Evolutionary conservation across 2,113 vertebrate species (phyloP).

Genomic region (Oryzias woworae): DNA sequence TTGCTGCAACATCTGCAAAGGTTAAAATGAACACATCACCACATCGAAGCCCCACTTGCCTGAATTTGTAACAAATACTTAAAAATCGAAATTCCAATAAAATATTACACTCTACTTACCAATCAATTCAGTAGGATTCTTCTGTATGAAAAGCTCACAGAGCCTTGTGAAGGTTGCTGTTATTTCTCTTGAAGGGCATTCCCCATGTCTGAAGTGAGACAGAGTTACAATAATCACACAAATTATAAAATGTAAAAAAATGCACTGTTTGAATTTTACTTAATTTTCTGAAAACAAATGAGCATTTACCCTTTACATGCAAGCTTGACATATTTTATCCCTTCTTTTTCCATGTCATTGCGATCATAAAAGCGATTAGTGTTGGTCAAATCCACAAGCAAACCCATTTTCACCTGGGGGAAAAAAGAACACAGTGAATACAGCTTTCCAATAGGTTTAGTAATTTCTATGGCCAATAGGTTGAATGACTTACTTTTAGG

Average conservation of each 20-base stretch:
- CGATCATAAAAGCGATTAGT: slow-evolving; percentile 95
- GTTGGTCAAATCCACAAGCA: slow-evolving; percentile 95
- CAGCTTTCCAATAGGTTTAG: not conserved
- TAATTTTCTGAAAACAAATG: not conserved
- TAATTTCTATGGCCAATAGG: not conserved
- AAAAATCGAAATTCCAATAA: not conserved
- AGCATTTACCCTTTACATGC: slow-evolving; percentile 92
- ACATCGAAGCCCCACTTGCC: not conserved
- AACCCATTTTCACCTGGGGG: slow-evolving; percentile 94
- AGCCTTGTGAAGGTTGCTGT: slow-evolving; percentile 88
- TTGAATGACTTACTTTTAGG: slow-evolving; percentile 84
- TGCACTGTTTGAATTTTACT: not conserved
- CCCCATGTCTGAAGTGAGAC: slow-evolving; percentile 82
- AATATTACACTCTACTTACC: slow-evolving; percentile 67
- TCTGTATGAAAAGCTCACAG: slow-evolving; percentile 90
- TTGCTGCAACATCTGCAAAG: too few relatives aligned
- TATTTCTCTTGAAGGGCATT: slow-evolving; percentile 88
- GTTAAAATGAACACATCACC: too few relatives aligned
- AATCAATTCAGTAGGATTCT: slow-evolving; percentile 92
- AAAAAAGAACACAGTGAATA: not conserved
- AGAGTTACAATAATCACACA: too few relatives aligned
- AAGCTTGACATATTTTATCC: slow-evolving; percentile 93
- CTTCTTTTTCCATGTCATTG: slow-evolving; percentile 94
- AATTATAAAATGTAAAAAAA: too few relatives aligned
- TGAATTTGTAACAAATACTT: not conserved